Conservation (phyloP, 2,888 invertebrate genomes). For the Drosophila putrida region DNA sequence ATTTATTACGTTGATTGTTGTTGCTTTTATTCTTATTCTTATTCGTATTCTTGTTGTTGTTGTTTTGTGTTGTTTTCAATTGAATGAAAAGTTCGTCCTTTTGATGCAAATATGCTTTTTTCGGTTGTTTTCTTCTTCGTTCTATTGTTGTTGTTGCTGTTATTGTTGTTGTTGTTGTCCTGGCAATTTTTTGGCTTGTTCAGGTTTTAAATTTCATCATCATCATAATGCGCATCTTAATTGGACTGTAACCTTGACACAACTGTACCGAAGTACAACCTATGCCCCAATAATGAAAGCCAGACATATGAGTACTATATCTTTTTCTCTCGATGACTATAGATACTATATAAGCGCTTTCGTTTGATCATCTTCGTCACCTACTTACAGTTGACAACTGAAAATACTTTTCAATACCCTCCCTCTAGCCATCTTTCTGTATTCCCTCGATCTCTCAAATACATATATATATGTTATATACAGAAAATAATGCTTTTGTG, state of each 20-base stretch:
- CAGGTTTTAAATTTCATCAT: constrained; percentile 66
- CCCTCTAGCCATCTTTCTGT: neutral
- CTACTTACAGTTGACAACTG: constrained; percentile 56
- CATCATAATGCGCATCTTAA: constrained; percentile 53
- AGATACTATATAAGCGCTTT: neutral
- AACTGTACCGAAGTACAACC: constrained; percentile 29
- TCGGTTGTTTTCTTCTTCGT: constrained; percentile 15
- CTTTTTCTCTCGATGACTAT: constrained; percentile 12
- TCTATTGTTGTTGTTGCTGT: constrained; percentile 39
- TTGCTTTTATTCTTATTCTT: constrained; percentile 16
- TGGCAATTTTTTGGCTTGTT: constrained; percentile 26
- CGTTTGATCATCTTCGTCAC: constrained; percentile 33
- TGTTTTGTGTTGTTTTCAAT: constrained; percentile 34
- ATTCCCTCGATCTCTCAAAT: constrained; percentile 18
- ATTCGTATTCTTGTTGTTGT: constrained; percentile 43
- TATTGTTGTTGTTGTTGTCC: constrained; percentile 45
- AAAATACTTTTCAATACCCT: constrained; percentile 19
- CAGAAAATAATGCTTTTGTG: constrained; percentile 40
- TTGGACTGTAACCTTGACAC: constrained; percentile 34
- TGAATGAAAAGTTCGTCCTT: constrained; percentile 63
- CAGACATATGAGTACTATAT: constrained; percentile 5
- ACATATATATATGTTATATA: constrained; percentile 8
- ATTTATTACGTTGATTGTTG: constrained; percentile 33
- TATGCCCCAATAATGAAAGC: constrained; percentile 2
- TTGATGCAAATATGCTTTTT: constrained; percentile 53